Conservation (phyloP, 1,140 invertebrate genomes). For the Anadara kagoshimensis region DNA sequence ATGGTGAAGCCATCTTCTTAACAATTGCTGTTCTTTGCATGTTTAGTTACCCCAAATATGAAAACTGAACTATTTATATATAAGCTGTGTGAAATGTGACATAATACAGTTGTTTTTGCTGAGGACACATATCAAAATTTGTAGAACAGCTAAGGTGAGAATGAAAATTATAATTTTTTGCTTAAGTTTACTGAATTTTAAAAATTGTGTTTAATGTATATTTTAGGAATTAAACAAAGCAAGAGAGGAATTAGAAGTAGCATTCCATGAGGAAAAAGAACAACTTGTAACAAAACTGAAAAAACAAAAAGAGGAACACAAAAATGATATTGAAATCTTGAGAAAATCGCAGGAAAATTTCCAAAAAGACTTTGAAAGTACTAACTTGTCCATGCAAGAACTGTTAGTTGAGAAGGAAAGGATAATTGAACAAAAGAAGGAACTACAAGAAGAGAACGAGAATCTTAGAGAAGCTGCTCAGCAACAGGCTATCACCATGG, state of each 20-base stretch:
- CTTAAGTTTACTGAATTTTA: background rate
- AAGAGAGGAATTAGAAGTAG: slow-evolving; percentile 9
- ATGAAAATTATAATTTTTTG: background rate
- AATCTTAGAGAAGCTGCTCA: slow-evolving; percentile 28
- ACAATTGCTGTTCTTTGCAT: too few species aligned
- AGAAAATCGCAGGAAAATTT: slow-evolving; percentile 22
- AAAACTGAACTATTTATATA: too few species aligned
- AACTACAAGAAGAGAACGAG: slow-evolving; percentile 22
- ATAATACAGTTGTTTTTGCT: too few species aligned
- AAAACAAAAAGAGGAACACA: slow-evolving; percentile 28
- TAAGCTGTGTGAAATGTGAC: too few species aligned
- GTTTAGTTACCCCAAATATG: too few species aligned
- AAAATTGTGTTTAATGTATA: too few species aligned
- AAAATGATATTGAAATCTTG: slow-evolving; percentile 15
- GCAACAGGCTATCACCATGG: too few species aligned
- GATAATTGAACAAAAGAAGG: slow-evolving; percentile 24
- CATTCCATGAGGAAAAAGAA: background rate
- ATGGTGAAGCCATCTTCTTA: too few species aligned
- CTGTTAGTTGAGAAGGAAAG: slow-evolving; percentile 26
- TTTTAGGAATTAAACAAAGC: slow-evolving; percentile 1
- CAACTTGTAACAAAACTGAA: slow-evolving; percentile 20
- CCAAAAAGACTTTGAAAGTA: slow-evolving; percentile 14
- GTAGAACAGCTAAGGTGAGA: background rate
- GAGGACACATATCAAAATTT: too few species aligned
- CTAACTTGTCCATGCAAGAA: slow-evolving; percentile 16